These are phyloP conservation scores for Lasius platythorax DNA, from an alignment of 2,888 invertebrate species.

Conservation along the genomic window DNA sequence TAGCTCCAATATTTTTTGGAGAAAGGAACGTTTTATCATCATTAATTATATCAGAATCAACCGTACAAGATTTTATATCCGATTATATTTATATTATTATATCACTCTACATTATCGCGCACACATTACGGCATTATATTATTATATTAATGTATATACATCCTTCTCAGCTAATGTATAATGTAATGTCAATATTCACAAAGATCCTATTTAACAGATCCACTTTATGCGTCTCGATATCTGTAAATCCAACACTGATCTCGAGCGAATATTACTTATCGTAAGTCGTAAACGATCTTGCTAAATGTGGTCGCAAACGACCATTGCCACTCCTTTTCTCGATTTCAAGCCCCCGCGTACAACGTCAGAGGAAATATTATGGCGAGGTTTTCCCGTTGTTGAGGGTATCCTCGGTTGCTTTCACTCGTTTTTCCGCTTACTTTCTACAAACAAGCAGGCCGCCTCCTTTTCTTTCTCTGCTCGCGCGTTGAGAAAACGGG, in stretches of 20 bases:
- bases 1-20: not conserved
- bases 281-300: not conserved
- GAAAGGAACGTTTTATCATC: not conserved
- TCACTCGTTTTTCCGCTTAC: conserved; percentile 53
- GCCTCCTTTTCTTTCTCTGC: conserved; percentile 15
- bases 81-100: not conserved
- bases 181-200: conserved; percentile 5
- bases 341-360: not conserved
- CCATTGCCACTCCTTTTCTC: not conserved
- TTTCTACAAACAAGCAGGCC: conserved; percentile 45
- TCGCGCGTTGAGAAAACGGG: conserved; percentile 4
- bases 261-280: not conserved
- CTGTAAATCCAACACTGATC: not conserved
- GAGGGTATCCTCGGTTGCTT: conserved; percentile 4
- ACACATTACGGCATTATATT: not conserved
- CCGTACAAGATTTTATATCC: not conserved
- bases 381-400: conserved; percentile 33
- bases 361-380: not conserved
- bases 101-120: not conserved
- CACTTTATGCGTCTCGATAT: not conserved
- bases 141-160: not conserved
- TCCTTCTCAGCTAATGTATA: not conserved
- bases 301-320: not conserved
- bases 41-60: not conserved
- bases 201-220: not conserved